A percentile compares a stretch with the other conserved stretches of the same genome.
These are phyloP conservation scores for Drosophila carrolli DNA, from an alignment of 1,140 invertebrate species.

Conservation along the genomic window DNA sequence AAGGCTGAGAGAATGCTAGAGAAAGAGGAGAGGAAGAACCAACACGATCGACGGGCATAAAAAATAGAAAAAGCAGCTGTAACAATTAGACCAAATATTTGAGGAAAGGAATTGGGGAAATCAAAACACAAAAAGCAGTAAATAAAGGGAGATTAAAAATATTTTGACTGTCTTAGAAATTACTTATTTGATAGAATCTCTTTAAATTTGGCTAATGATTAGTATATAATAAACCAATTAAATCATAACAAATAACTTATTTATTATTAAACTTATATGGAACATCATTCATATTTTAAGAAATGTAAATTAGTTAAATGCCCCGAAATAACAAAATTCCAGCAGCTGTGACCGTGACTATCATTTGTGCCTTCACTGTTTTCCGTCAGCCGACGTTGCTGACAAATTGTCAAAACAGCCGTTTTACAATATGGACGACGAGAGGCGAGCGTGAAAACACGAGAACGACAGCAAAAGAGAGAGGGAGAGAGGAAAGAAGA, in stretches of 20 bases:
- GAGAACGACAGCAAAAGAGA: slow-evolving; percentile 20
- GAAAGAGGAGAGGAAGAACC: slow-evolving; percentile 1
- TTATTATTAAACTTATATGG: too few species aligned
- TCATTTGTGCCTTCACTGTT: slow-evolving; percentile 58
- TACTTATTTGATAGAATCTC: too few species aligned
- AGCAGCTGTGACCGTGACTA: slow-evolving; percentile 16
- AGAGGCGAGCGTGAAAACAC: slow-evolving; percentile 52
- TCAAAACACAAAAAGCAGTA: background rate
- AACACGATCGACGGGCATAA: slow-evolving; percentile 30
- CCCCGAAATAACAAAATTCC: background rate
- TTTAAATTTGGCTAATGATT: too few species aligned
- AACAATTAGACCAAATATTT: slow-evolving; percentile 28
- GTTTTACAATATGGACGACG: slow-evolving; percentile 71
- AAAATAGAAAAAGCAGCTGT: slow-evolving; percentile 29
- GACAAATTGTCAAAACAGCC: slow-evolving; percentile 65
- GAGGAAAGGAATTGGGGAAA: background rate
- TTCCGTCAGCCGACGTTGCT: slow-evolving; percentile 10
- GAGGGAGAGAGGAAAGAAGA: slow-evolving; percentile 7
- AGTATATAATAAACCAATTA: too few species aligned
- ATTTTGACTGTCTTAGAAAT: too few species aligned
- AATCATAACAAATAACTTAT: too few species aligned
- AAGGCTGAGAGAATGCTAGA: slow-evolving; percentile 1
- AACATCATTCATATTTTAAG: too few species aligned
- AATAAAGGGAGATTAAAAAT: too few species aligned
- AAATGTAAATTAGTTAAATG: too few species aligned